Conservation (phyloP, 2,888 invertebrate species). For the Melanargia galathea region DNA sequence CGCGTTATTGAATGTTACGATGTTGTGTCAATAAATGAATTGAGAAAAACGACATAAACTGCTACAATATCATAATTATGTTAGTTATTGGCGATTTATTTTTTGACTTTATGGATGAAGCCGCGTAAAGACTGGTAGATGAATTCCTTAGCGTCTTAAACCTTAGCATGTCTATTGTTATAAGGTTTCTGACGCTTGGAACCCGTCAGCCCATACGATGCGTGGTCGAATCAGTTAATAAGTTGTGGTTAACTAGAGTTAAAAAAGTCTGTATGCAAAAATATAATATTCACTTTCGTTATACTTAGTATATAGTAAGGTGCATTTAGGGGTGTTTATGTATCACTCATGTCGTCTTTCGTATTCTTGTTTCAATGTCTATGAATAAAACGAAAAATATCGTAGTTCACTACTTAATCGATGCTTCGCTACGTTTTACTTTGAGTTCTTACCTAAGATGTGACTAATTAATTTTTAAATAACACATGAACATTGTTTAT, state of each 20-base stretch:
- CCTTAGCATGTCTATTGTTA: neutral
- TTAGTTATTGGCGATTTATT: slow-evolving; percentile 2
- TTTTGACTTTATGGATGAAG: slow-evolving; percentile 6
- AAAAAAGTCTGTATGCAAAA: slow-evolving; percentile 17
- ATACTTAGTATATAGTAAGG: slow-evolving; percentile 21
- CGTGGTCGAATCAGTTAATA: slow-evolving; percentile 21
- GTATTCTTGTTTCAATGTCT: slow-evolving; percentile 11
- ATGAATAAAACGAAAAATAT: slow-evolving; percentile 5
- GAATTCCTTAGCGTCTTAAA: neutral
- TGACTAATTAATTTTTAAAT: too few relatives aligned
- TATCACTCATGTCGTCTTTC: slow-evolving; percentile 3
- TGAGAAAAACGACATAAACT: slow-evolving; percentile 21
- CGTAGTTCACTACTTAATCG: neutral
- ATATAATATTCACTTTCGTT: slow-evolving; percentile 17
- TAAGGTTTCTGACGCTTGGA: neutral
- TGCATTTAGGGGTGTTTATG: slow-evolving; percentile 22
- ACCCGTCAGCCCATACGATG: slow-evolving; percentile 2
- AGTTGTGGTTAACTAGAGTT: slow-evolving; percentile 4
- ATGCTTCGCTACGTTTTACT: too few relatives aligned
- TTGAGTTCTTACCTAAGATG: too few relatives aligned
- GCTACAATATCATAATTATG: slow-evolving; percentile 2
- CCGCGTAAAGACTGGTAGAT: neutral
- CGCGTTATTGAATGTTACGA: slow-evolving; percentile 35
- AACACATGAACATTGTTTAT: too few relatives aligned
- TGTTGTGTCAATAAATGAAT: slow-evolving; percentile 28